Percentiles rank a stretch among this genome's conserved stretches.
These are phyloP conservation scores for Leucozona laternaria DNA, from an alignment of 2,888 invertebrate species.

Conservation along the genomic window DNA sequence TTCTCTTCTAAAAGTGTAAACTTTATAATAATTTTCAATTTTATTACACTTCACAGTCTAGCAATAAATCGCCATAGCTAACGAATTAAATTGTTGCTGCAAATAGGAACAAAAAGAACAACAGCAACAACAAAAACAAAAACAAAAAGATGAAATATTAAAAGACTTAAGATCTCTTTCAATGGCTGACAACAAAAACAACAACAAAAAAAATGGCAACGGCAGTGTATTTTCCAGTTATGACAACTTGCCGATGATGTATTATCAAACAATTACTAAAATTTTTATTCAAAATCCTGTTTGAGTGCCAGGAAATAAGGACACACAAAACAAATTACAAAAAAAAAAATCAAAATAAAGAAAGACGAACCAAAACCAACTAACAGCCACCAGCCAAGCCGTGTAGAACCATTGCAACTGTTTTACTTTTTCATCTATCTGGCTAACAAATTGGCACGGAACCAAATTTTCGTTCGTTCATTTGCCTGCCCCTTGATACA, in stretches of 20 bases:
- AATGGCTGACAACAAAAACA: not conserved
- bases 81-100: slow-evolving; percentile 66
- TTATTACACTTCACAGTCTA: slow-evolving; percentile 44
- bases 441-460: slow-evolving; percentile 69
- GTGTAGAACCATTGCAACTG: slow-evolving; percentile 56
- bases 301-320: slow-evolving; percentile 53
- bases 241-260: slow-evolving; percentile 73
- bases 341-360: not conserved
- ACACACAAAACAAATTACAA: slow-evolving; percentile 17
- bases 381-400: slow-evolving; percentile 13
- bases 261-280: slow-evolving; percentile 74
- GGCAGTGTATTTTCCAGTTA: slow-evolving; percentile 43
- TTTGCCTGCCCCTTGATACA: slow-evolving; percentile 45
- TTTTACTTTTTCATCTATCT: slow-evolving; percentile 66
- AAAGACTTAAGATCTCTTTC: not conserved
- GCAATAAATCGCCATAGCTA: slow-evolving; percentile 57
- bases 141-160: not conserved
- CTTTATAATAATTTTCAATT: slow-evolving; percentile 52
- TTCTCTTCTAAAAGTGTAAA: slow-evolving; percentile 1
- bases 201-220: not conserved
- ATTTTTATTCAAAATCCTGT: slow-evolving; percentile 53
- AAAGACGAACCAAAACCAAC: not conserved
- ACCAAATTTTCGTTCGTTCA: slow-evolving; percentile 62
- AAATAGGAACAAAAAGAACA: not conserved
- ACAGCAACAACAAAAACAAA: not conserved